Conservation (phyloP, 2,888 invertebrate genomes). For the Emmelina monodactyla region DNA sequence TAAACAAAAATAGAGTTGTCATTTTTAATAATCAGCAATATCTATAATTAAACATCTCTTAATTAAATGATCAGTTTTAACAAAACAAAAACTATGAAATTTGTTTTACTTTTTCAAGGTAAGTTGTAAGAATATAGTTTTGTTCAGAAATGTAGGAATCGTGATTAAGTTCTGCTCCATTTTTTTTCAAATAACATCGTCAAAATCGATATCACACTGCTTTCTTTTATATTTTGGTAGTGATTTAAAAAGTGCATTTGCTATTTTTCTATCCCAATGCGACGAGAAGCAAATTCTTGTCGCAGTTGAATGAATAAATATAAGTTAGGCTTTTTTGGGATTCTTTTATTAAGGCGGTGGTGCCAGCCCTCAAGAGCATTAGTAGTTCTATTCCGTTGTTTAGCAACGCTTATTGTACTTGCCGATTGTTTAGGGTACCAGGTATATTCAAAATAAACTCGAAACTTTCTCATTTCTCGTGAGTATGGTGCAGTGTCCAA, state of each 20-base stretch:
- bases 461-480: slow-evolving; percentile 11
- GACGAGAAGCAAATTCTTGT: slow-evolving; percentile 10
- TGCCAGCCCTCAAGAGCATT: slow-evolving; percentile 13
- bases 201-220: slow-evolving; percentile 2
- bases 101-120: not conserved
- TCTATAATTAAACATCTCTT: too few relatives aligned
- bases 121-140: not conserved
- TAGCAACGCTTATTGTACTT: slow-evolving; percentile 10
- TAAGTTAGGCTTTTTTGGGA: slow-evolving; percentile 9
- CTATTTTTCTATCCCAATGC: slow-evolving; percentile 9
- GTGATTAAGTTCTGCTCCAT: not conserved
- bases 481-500: slow-evolving; percentile 5
- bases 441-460: slow-evolving; percentile 8
- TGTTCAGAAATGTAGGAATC: not conserved
- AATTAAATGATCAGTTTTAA: too few relatives aligned
- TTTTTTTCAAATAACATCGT: not conserved
- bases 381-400: slow-evolving; percentile 8
- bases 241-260: slow-evolving; percentile 3
- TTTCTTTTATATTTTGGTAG: slow-evolving; percentile 1
- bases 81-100: too few relatives aligned
- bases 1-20: too few relatives aligned
- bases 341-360: slow-evolving; percentile 8
- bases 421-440: slow-evolving; percentile 11
- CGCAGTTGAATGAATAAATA: slow-evolving; percentile 9
- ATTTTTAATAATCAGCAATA: too few relatives aligned